These are phyloP conservation scores for Drosophila simulans DNA, from an alignment of 1,140 invertebrate species.

Conservation along the genomic window DNA sequence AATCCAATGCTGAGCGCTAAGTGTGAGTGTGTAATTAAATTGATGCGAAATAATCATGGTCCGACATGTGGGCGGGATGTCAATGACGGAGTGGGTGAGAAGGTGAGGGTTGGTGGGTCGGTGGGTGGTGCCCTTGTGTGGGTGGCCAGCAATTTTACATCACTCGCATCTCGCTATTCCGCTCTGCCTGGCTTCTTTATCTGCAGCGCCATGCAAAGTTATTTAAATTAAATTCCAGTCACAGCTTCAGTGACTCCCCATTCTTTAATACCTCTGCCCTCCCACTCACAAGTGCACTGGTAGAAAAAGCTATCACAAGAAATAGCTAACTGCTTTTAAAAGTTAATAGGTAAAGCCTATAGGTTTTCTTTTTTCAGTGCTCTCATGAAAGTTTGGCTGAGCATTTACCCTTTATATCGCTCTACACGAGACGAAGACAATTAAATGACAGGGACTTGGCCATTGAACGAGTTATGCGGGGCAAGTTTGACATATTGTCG, in stretches of 20 bases:
- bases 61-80: constrained; percentile 13
- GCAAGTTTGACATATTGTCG: constrained; percentile 54
- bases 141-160: constrained; percentile 34
- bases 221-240: constrained; percentile 80
- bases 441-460: constrained; percentile 63
- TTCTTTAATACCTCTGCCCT: background rate
- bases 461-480: constrained; percentile 40
- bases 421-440: constrained; percentile 51
- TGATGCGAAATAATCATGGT: constrained; percentile 49
- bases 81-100: background rate
- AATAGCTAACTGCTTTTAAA: no score
- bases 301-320: background rate
- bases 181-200: constrained; percentile 22
- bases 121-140: constrained; percentile 9
- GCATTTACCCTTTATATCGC: constrained; percentile 28
- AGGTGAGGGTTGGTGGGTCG: background rate
- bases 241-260: constrained; percentile 32
- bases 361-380: background rate
- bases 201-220: constrained; percentile 57
- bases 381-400: constrained; percentile 56
- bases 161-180: constrained; percentile 33
- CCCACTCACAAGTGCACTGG: constrained; percentile 11
- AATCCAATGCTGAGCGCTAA: constrained; percentile 55
- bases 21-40: constrained; percentile 67
- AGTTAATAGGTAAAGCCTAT: background rate